phyloP scores from a whole-genome alignment of 2,888 invertebrate species.

The Drosophila prostipennis region DNA sequence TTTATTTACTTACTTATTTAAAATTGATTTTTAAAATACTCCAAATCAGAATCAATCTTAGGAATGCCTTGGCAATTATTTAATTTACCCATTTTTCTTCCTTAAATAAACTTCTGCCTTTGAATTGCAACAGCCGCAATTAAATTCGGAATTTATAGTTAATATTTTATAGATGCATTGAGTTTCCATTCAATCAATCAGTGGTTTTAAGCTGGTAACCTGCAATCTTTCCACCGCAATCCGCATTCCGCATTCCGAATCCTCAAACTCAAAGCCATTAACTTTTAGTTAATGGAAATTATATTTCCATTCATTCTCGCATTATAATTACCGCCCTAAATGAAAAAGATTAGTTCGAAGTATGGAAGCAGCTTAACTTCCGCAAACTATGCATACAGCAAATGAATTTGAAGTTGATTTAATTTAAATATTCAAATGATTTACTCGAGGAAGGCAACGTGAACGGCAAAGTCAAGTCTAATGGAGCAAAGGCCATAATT shows the following conservation, averaged over 20 bases:
- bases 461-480: conserved; percentile 22
- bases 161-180: background rate
- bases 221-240: background rate
- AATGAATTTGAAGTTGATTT: conserved; percentile 62
- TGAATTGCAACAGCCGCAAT: background rate
- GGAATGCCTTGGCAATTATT: background rate
- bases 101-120: background rate
- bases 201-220: background rate
- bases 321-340: conserved; percentile 69
- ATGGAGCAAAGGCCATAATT: conserved; percentile 67
- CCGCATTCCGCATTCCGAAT: background rate
- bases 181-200: background rate
- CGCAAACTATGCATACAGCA: conserved; percentile 14
- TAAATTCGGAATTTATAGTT: background rate
- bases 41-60: background rate
- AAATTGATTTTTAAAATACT: too few relatives aligned
- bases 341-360: conserved; percentile 14
- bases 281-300: conserved; percentile 34
- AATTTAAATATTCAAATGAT: conserved; percentile 78
- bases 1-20: too few relatives aligned
- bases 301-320: conserved; percentile 35
- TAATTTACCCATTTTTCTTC: background rate
- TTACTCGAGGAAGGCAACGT: conserved; percentile 54
- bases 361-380: conserved; percentile 11
- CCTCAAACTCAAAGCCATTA: background rate